Evolutionary conservation across 2,888 invertebrate species (phyloP).

Genomic region (Trypoxylon attenuatum): DNA sequence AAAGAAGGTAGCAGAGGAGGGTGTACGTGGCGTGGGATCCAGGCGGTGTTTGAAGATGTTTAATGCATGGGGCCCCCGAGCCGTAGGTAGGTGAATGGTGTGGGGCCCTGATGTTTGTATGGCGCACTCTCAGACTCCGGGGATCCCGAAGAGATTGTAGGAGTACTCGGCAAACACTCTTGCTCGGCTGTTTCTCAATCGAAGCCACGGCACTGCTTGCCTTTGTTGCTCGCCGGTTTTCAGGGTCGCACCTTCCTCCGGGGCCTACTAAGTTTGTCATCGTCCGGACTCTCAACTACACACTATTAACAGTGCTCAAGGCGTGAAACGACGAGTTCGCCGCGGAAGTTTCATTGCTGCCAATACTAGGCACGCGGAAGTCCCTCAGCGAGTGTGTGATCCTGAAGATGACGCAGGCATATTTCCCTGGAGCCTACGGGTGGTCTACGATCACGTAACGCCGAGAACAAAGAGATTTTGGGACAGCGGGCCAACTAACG

Average conservation of each 20-base stretch:
- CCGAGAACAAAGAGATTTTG: too few relatives aligned
- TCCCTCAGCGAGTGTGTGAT: too few relatives aligned
- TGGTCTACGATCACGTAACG: too few relatives aligned
- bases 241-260: constrained; percentile 12
- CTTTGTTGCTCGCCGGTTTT: constrained; percentile 22
- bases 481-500: too few relatives aligned
- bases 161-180: constrained; percentile 65
- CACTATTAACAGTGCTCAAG: too few relatives aligned
- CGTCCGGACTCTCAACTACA: constrained; percentile 6
- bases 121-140: constrained; percentile 36
- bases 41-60: constrained; percentile 48
- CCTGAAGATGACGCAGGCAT: too few relatives aligned
- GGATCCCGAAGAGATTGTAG: constrained; percentile 46
- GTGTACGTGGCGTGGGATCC: constrained; percentile 6
- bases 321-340: too few relatives aligned
- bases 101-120: constrained; percentile 37
- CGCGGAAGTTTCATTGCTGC: too few relatives aligned
- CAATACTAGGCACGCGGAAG: too few relatives aligned
- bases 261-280: constrained; percentile 24
- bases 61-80: constrained; percentile 45
- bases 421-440: too few relatives aligned
- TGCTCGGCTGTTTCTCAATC: constrained; percentile 59
- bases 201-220: constrained; percentile 27
- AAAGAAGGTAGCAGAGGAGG: too few relatives aligned
- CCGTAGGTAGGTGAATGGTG: constrained; percentile 44